These are phyloP conservation scores for Zoroaster sp. DNA, from an alignment of 53 echinoderm and acorn worm genomes.

Conservation along the genomic window DNA sequence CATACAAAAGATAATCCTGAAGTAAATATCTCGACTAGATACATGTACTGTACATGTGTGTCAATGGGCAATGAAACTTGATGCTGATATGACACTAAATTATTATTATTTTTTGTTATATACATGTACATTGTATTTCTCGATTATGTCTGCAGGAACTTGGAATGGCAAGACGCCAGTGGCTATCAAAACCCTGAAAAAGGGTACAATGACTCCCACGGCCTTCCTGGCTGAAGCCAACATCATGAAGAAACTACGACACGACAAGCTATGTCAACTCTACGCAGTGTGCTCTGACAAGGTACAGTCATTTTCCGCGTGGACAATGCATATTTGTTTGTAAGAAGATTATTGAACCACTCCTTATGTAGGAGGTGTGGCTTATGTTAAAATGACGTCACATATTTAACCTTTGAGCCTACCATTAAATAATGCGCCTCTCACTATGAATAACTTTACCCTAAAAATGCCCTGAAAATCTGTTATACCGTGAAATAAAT, in stretches of 20 bases:
- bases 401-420: too few species aligned
- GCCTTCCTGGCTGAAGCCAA: constrained; percentile 98
- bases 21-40: too few species aligned
- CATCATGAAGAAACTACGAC: constrained; percentile 92
- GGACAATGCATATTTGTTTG: not conserved
- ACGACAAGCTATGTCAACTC: constrained; percentile 87
- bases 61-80: too few species aligned
- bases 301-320: constrained; percentile 35
- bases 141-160: constrained; percentile 55
- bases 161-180: constrained; percentile 93
- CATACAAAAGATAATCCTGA: too few species aligned
- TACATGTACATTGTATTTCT: too few species aligned
- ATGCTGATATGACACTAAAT: not conserved
- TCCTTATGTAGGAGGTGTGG: not conserved
- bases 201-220: constrained; percentile 88
- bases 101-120: too few species aligned
- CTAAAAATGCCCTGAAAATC: too few species aligned
- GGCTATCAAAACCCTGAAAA: constrained; percentile 90
- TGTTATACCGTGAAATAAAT: too few species aligned
- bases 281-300: constrained; percentile 93
- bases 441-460: too few species aligned
- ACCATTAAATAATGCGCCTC: too few species aligned
- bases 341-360: not conserved
- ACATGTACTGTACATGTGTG: too few species aligned
- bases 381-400: too few species aligned